Percentiles rank a stretch among this genome's conserved stretches.
phyloP scores from a whole-genome alignment of 1,140 invertebrate genomes.

The Condylostylus longicornis region DNA sequence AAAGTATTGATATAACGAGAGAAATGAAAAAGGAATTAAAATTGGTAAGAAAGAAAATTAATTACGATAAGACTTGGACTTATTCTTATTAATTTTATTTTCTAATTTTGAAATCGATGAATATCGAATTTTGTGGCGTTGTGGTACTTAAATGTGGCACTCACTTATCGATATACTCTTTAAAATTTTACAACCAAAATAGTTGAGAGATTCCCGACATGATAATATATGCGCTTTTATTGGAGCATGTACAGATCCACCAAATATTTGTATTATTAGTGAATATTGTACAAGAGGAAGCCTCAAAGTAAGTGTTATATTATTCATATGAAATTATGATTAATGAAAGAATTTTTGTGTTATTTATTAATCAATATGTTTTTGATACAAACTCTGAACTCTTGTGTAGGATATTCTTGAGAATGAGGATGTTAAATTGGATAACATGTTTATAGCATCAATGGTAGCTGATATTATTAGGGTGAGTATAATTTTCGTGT shows the following conservation, averaged over 20 bases:
- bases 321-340: conserved; percentile 5
- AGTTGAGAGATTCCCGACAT: conserved; percentile 80
- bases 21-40: conserved; percentile 93
- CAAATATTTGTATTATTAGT: conserved; percentile 75
- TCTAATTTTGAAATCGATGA: not conserved
- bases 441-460: conserved; percentile 84
- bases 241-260: conserved; percentile 81
- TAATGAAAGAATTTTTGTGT: not conserved
- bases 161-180: not conserved
- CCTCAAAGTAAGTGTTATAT: conserved; percentile 46
- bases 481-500: conserved; percentile 44
- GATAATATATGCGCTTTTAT: conserved; percentile 87
- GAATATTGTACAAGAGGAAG: conserved; percentile 85
- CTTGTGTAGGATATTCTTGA: conserved; percentile 68
- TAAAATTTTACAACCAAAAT: no score
- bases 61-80: no score
- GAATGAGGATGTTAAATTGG: conserved; percentile 77
- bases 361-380: not conserved
- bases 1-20: conserved; percentile 75
- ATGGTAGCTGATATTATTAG: conserved; percentile 73
- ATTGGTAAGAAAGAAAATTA: conserved; percentile 49
- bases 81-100: no score
- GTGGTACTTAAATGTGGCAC: not conserved
- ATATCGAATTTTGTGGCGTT: not conserved
- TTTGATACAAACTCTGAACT: not conserved